These are phyloP conservation scores for Caenorhabditis remanei DNA, from an alignment of 1,140 invertebrate species.

Conservation along the genomic window DNA sequence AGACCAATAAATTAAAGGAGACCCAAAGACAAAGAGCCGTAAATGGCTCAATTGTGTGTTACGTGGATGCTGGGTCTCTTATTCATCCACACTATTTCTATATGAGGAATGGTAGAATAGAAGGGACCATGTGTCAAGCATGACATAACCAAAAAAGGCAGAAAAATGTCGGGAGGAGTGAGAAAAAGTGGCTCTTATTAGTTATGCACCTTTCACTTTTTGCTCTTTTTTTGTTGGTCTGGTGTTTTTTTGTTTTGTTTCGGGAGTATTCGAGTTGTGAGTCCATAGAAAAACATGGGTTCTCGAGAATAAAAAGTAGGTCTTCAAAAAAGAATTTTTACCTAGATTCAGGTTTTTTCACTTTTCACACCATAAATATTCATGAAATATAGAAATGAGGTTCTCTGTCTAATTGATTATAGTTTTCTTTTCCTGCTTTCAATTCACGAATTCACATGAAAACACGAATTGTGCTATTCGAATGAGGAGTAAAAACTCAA, in stretches of 20 bases:
- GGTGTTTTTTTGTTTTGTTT: not conserved
- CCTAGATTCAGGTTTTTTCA: no score
- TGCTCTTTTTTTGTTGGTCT: not conserved
- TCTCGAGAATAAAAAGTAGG: no score
- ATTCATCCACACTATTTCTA: not conserved
- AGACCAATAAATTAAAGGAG: conserved; percentile 13
- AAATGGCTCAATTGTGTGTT: conserved; percentile 40
- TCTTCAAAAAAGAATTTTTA: no score
- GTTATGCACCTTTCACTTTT: conserved; percentile 19
- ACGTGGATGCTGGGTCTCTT: not conserved
- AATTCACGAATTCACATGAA: no score
- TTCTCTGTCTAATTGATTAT: no score
- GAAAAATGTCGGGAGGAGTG: not conserved
- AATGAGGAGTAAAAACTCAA: no score
- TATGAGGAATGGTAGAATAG: not conserved
- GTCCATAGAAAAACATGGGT: no score
- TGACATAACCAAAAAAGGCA: conserved; percentile 25
- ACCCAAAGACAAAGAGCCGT: conserved; percentile 8
- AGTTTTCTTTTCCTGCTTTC: no score
- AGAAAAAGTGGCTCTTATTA: conserved; percentile 46
- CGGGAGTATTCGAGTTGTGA: no score
- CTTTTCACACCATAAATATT: not conserved
- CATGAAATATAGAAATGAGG: not conserved
- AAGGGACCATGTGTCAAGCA: conserved; percentile 17
- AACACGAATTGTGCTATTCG: no score